Conservation (phyloP, 1,140 invertebrate genomes). For the Pseudomyrmex sp. region DNA sequence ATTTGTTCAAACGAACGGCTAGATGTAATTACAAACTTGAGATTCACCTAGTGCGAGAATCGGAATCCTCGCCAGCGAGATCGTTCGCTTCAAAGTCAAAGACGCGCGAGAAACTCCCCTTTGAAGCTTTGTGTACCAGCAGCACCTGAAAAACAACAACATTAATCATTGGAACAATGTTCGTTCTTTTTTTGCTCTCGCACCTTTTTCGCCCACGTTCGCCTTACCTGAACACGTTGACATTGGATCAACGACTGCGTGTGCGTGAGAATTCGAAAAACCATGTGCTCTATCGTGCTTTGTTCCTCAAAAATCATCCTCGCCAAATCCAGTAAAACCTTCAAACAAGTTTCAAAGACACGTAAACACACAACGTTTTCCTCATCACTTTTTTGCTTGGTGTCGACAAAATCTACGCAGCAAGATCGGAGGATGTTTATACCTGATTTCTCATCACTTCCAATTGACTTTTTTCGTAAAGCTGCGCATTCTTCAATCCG, state of each 20-base stretch:
- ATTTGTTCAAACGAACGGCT: conserved; percentile 63
- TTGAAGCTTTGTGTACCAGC: conserved; percentile 94
- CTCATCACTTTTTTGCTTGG: neutral
- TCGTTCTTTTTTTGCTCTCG: neutral
- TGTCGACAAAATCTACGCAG: neutral
- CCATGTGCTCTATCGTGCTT: conserved; percentile 97
- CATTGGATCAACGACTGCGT: conserved; percentile 97
- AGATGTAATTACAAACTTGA: conserved; percentile 73
- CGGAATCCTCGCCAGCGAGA: conserved; percentile 90
- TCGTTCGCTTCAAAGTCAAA: conserved; percentile 95
- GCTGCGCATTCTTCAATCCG: conserved; percentile 96
- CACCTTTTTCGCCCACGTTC: neutral
- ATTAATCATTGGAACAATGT: neutral
- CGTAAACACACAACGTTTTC: neutral
- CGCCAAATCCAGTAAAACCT: conserved; percentile 96
- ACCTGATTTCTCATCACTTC: conserved; percentile 98
- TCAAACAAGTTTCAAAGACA: neutral
- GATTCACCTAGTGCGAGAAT: conserved; percentile 90
- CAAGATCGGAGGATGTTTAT: conserved; percentile 43
- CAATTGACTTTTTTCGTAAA: conserved; percentile 96
- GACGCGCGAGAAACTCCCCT: conserved; percentile 95
- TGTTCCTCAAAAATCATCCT: conserved; percentile 99
- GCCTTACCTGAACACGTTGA: conserved; percentile 93
- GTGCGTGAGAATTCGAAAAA: conserved; percentile 96
- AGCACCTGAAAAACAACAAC: conserved; percentile 88